Conservation (phyloP, 2,888 invertebrate genomes). For the Coelogynopora nodosa region DNA sequence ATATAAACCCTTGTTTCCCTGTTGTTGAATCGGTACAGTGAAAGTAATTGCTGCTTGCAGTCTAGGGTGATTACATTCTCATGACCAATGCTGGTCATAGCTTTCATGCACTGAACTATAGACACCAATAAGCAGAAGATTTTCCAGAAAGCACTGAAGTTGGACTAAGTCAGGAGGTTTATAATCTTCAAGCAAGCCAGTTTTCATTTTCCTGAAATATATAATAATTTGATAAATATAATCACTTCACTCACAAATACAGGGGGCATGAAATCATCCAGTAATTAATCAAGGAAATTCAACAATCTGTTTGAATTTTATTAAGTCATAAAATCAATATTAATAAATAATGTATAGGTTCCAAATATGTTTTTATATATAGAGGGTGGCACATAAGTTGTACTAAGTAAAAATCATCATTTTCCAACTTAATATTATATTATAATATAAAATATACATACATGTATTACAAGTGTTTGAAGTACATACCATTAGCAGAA, state of each 20-base stretch:
- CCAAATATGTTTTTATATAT: too few relatives aligned
- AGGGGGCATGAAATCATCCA: not conserved
- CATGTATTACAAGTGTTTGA: too few relatives aligned
- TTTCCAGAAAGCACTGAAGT: not conserved
- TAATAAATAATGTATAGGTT: not conserved
- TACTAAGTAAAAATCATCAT: too few relatives aligned
- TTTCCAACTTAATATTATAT: too few relatives aligned
- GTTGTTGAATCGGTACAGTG: not conserved
- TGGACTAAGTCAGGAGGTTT: not conserved
- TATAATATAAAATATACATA: too few relatives aligned
- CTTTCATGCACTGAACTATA: not conserved
- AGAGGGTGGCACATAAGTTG: too few relatives aligned
- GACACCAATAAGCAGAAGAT: not conserved
- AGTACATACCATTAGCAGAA: too few relatives aligned
- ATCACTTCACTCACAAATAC: not conserved
- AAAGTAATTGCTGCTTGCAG: not conserved
- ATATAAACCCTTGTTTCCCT: not conserved
- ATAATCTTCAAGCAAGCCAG: not conserved
- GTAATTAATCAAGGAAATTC: not conserved
- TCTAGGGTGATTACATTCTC: not conserved
- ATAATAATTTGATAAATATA: not conserved
- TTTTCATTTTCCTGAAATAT: constrained; percentile 1
- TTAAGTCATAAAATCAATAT: not conserved
- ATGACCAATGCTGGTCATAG: not conserved
- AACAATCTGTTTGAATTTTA: not conserved